A percentile compares a stretch with the other conserved stretches of the same genome.
These are phyloP conservation scores for Ormyrus labotus DNA, from an alignment of 2,888 invertebrate genomes.

Conservation along the genomic window DNA sequence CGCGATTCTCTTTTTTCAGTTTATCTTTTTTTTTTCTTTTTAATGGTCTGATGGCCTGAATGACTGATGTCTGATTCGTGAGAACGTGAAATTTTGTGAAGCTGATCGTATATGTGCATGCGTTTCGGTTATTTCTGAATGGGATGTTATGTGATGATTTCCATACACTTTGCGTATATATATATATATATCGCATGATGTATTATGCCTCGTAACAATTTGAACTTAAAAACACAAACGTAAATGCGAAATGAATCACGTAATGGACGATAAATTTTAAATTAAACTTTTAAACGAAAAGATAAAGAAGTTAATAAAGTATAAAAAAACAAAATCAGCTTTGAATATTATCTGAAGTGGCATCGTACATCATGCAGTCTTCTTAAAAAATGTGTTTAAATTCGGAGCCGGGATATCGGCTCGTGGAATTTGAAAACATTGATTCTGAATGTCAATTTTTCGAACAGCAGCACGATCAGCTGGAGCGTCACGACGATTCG, in stretches of 20 bases:
- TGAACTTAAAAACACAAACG: too few relatives aligned
- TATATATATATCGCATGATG: conserved; percentile 26
- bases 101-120: conserved; percentile 52
- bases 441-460: not conserved
- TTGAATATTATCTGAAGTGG: not conserved
- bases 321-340: too few relatives aligned
- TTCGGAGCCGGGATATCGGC: not conserved
- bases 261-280: too few relatives aligned
- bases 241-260: too few relatives aligned
- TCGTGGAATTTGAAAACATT: conserved; percentile 15
- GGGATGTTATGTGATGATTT: conserved; percentile 39
- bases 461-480: conserved; percentile 44
- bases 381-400: conserved; percentile 9
- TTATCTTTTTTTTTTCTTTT: conserved; percentile 29
- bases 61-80: conserved; percentile 54
- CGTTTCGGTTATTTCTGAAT: conserved; percentile 21
- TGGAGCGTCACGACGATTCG: conserved; percentile 65
- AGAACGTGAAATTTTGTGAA: conserved; percentile 54
- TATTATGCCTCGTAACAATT: conserved; percentile 10
- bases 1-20: conserved; percentile 59
- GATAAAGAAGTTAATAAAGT: too few relatives aligned
- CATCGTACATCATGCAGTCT: conserved; percentile 32
- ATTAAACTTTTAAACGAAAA: too few relatives aligned
- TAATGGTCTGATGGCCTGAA: conserved; percentile 37
- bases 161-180: conserved; percentile 20